These are phyloP conservation scores for Hyphantria cunea DNA, from an alignment of 1,140 invertebrate species.

Conservation along the genomic window DNA sequence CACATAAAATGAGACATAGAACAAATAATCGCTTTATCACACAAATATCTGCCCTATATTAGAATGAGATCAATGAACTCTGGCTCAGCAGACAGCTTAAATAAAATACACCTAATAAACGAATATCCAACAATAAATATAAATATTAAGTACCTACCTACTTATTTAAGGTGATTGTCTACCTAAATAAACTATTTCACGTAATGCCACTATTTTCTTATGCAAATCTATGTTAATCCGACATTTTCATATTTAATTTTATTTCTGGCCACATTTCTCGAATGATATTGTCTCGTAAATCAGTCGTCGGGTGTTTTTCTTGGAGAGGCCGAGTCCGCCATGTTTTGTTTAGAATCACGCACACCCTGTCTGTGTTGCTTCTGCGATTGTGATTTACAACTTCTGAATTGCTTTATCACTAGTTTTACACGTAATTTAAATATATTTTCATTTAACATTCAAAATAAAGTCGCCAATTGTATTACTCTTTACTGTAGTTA, in stretches of 20 bases:
- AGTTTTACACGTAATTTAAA: slow-evolving; percentile 37
- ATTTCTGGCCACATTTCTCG: slow-evolving; percentile 72
- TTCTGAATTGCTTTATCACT: slow-evolving; percentile 61
- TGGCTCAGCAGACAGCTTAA: too few species aligned
- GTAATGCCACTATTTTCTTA: slow-evolving; percentile 33
- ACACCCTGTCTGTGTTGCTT: slow-evolving; percentile 64
- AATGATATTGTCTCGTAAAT: slow-evolving; percentile 79
- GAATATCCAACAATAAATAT: too few species aligned
- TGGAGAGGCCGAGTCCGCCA: slow-evolving; percentile 57
- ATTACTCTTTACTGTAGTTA: background rate
- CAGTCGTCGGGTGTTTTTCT: slow-evolving; percentile 77
- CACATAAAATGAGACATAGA: too few species aligned
- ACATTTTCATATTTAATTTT: slow-evolving; percentile 71
- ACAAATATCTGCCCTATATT: too few species aligned
- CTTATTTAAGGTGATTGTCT: slow-evolving; percentile 14
- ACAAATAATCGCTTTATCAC: too few species aligned
- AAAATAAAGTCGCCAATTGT: slow-evolving; percentile 8
- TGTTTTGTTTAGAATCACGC: slow-evolving; percentile 81
- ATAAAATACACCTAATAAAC: too few species aligned
- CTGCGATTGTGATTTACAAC: slow-evolving; percentile 70
- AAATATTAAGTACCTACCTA: too few species aligned
- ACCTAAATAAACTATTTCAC: slow-evolving; percentile 28
- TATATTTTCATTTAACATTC: slow-evolving; percentile 16
- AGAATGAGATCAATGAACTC: too few species aligned
- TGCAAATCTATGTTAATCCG: slow-evolving; percentile 62